Percentiles rank a stretch among this genome's conserved stretches.
These are phyloP conservation scores for Callionymus lyra DNA, from an alignment of 2,113 vertebrate genomes.

Conservation along the genomic window DNA sequence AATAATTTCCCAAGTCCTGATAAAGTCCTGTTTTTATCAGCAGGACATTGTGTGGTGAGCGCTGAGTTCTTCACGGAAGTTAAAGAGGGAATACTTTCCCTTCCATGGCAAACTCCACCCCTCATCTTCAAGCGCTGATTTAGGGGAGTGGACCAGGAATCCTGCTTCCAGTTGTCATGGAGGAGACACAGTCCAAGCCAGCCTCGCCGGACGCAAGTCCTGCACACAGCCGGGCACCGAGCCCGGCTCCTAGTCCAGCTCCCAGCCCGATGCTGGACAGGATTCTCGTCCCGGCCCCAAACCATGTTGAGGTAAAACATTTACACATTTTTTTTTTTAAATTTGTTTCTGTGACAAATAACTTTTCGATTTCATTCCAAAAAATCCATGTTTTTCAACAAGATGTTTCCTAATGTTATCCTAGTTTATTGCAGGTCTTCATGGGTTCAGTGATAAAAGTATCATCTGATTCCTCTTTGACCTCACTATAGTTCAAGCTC, in stretches of 20 bases:
- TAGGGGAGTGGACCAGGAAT: constrained; percentile 20
- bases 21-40: neutral
- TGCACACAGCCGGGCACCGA: constrained; percentile 30
- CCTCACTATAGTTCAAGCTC: too few species aligned
- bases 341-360: too few species aligned
- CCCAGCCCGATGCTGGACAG: constrained; percentile 41
- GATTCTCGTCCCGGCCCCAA: constrained; percentile 32
- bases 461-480: too few species aligned
- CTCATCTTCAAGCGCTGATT: constrained; percentile 19
- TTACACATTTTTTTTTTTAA: neutral
- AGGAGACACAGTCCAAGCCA: constrained; percentile 39
- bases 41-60: constrained; percentile 2
- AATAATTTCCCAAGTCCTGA: neutral
- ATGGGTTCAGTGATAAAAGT: too few species aligned
- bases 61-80: neutral
- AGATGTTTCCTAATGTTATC: too few species aligned
- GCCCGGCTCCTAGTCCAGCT: constrained; percentile 22
- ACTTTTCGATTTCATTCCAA: too few species aligned
- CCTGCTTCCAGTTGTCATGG: constrained; percentile 32
- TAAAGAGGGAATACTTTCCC: constrained; percentile 21
- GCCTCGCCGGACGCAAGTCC: constrained; percentile 20
- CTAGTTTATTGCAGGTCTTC: too few species aligned
- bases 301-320: constrained; percentile 61
- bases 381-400: too few species aligned
- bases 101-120: constrained; percentile 33